Percentiles rank a stretch among this genome's conserved stretches.
Evolutionary conservation across 2,888 invertebrate genomes (phyloP).

Genomic region (Melanargia galathea): DNA sequence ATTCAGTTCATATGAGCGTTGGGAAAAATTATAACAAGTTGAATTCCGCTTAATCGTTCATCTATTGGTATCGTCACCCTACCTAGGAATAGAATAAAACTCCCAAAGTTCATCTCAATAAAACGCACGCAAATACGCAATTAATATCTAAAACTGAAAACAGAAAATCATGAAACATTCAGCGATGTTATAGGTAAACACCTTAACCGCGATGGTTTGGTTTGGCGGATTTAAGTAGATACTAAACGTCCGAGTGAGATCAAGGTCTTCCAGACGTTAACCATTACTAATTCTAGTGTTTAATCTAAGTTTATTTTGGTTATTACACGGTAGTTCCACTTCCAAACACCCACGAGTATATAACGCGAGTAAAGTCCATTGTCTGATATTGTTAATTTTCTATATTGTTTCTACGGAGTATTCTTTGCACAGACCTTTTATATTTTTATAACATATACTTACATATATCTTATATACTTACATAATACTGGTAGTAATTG

Average conservation of each 20-base stretch:
- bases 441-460: no score
- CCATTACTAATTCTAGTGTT: background rate
- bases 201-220: background rate
- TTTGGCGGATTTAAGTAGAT: constrained; percentile 5
- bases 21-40: no score
- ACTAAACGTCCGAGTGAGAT: constrained; percentile 5
- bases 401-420: no score
- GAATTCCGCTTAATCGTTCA: no score
- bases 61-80: no score
- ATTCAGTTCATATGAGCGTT: no score
- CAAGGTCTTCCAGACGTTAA: constrained; percentile 5
- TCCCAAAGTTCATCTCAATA: no score
- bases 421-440: no score
- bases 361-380: background rate
- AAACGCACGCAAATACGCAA: background rate
- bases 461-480: no score
- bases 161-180: constrained; percentile 6
- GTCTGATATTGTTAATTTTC: background rate
- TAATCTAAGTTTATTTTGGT: constrained; percentile 2
- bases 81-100: no score
- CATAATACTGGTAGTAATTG: no score
- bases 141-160: no score
- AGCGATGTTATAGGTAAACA: background rate
- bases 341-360: background rate
- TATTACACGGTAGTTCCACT: background rate